phyloP scores from a whole-genome alignment of 2,888 invertebrate species.

The Ennomos quercinarius region DNA sequence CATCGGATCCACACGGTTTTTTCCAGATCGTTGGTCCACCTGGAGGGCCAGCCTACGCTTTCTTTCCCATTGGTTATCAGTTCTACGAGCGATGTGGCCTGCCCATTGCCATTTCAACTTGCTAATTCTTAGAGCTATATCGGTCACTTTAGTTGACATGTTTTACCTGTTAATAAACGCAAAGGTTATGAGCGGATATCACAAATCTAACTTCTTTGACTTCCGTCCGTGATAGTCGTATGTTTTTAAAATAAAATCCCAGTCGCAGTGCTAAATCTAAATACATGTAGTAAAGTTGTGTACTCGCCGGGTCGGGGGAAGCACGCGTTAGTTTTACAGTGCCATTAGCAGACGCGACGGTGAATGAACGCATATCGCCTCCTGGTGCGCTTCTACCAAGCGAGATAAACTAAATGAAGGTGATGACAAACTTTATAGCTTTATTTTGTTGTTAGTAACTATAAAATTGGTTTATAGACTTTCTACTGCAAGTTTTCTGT shows the following conservation, averaged over 20 bases:
- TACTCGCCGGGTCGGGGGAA: conserved; percentile 25
- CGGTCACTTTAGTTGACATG: no score
- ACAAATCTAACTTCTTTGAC: neutral
- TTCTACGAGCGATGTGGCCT: no score
- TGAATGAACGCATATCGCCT: conserved; percentile 51
- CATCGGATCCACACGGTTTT: no score
- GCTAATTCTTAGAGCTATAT: no score
- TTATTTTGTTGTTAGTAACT: neutral
- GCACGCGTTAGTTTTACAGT: conserved; percentile 61
- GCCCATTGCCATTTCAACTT: no score
- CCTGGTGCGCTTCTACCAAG: conserved; percentile 9
- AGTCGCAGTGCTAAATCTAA: conserved; percentile 18
- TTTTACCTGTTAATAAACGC: neutral
- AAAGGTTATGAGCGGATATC: neutral
- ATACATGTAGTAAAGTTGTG: conserved; percentile 41
- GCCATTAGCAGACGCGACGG: conserved; percentile 60
- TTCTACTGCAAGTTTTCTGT: no score
- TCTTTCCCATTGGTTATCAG: no score
- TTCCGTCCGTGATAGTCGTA: neutral
- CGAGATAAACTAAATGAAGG: conserved; percentile 9
- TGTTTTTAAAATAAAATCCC: conserved; percentile 3
- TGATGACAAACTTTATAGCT: neutral
- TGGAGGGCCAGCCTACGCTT: no score
- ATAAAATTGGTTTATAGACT: no score
- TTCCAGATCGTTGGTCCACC: no score